A percentile compares a stretch with the other conserved stretches of the same genome.
Evolutionary conservation across 2,888 invertebrate species (phyloP).

Genomic region (Ellobium chinense): DNA sequence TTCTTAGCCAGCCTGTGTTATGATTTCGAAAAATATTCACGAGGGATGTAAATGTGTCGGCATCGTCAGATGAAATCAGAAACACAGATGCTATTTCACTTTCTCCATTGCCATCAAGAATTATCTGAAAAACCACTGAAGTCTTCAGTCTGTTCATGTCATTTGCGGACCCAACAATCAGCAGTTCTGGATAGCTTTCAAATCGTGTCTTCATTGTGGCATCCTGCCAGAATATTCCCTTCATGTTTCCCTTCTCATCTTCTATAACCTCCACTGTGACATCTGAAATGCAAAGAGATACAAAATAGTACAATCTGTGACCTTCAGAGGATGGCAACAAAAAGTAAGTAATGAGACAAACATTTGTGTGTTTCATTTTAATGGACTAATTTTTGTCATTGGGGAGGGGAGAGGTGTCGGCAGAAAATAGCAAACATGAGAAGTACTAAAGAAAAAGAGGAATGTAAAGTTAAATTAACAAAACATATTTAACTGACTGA

Average conservation of each 20-base stretch:
- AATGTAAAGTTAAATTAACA: no score
- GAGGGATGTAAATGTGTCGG: constrained; percentile 11
- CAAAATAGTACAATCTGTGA: no score
- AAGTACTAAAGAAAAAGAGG: no score
- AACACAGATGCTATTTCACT: constrained; percentile 26
- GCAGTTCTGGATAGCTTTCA: constrained; percentile 20
- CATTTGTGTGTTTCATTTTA: no score
- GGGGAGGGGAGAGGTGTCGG: no score
- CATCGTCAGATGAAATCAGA: constrained; percentile 3
- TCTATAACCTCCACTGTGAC: constrained; percentile 20
- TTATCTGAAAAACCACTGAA: constrained; percentile 13
- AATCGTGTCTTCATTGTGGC: constrained; percentile 7
- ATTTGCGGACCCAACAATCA: constrained; percentile 6
- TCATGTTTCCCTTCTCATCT: constrained; percentile 30
- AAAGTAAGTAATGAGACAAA: no score
- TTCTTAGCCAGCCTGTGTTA: constrained; percentile 27
- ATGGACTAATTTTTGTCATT: no score
- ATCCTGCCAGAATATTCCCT: constrained; percentile 29
- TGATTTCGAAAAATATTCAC: constrained; percentile 24
- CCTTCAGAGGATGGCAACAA: no score
- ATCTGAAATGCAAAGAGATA: constrained; percentile 4
- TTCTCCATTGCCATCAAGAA: constrained; percentile 26
- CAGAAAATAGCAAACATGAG: no score
- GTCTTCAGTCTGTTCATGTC: constrained; percentile 23
- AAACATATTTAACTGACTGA: no score